phyloP scores from a whole-genome alignment of 2,888 invertebrate genomes.

The Drosophila mayaguana region DNA sequence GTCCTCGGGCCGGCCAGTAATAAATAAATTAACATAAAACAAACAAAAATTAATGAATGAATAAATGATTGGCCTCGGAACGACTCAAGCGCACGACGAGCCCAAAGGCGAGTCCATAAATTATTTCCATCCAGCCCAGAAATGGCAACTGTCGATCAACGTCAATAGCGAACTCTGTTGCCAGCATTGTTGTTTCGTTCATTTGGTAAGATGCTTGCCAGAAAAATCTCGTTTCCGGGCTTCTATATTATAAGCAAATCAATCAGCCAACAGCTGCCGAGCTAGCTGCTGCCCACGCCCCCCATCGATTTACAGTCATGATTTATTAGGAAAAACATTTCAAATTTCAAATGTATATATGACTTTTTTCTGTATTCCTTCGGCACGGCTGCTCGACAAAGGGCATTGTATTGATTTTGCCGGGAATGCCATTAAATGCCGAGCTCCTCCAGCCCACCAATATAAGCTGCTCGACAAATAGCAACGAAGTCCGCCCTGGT shows the following conservation, averaged over 20 bases:
- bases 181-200: slow-evolving; percentile 19
- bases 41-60: slow-evolving; percentile 80
- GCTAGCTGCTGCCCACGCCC: slow-evolving; percentile 2
- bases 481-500: not conserved
- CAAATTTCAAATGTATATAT: slow-evolving; percentile 46
- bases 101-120: slow-evolving; percentile 55
- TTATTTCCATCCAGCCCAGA: slow-evolving; percentile 57
- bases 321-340: slow-evolving; percentile 64
- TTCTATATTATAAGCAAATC: slow-evolving; percentile 70
- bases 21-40: slow-evolving; percentile 80
- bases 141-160: slow-evolving; percentile 79
- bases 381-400: slow-evolving; percentile 19
- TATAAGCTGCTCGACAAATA: slow-evolving; percentile 31
- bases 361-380: not conserved
- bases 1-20: slow-evolving; percentile 44
- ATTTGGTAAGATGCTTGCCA: slow-evolving; percentile 31
- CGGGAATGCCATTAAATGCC: slow-evolving; percentile 43
- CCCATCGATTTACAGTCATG: slow-evolving; percentile 25
- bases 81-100: slow-evolving; percentile 11
- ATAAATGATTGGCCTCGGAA: slow-evolving; percentile 69
- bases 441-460: slow-evolving; percentile 27
- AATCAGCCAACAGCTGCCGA: slow-evolving; percentile 69
- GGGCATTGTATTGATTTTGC: slow-evolving; percentile 63
- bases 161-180: slow-evolving; percentile 59
- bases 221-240: slow-evolving; percentile 37